Conservation (phyloP, 1,140 invertebrate genomes). For the Brachionus angularis region DNA sequence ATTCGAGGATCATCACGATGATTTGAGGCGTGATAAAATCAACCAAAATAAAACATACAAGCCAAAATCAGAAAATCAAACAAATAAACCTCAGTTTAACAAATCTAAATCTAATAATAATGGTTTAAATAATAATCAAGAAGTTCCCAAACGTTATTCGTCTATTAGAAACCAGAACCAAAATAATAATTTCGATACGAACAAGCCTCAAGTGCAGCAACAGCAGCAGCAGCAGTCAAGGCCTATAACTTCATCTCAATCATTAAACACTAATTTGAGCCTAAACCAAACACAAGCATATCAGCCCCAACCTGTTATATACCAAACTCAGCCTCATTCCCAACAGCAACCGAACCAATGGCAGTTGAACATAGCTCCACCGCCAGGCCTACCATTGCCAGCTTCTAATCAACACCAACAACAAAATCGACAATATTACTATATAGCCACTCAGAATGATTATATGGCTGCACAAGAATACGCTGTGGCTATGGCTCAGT, state of each 20-base stretch:
- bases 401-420: too few species aligned
- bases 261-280: too few species aligned
- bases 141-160: background rate
- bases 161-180: too few species aligned
- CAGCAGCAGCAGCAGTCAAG: background rate
- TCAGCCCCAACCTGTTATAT: too few species aligned
- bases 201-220: background rate
- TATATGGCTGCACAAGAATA: conserved; percentile 15
- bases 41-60: too few species aligned
- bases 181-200: background rate
- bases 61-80: too few species aligned
- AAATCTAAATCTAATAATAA: too few species aligned
- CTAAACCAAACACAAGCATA: too few species aligned
- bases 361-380: background rate
- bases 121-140: background rate
- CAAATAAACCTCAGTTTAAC: too few species aligned
- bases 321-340: background rate
- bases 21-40: background rate
- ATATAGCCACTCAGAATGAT: background rate
- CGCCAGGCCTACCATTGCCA: too few species aligned
- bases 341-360: background rate
- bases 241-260: too few species aligned
- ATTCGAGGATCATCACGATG: background rate
- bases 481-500: conserved; percentile 11
- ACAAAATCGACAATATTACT: background rate